Evolutionary conservation across 2,797 vertebrate genomes (phyloP).

Genomic region (Galaxias olidus): DNA sequence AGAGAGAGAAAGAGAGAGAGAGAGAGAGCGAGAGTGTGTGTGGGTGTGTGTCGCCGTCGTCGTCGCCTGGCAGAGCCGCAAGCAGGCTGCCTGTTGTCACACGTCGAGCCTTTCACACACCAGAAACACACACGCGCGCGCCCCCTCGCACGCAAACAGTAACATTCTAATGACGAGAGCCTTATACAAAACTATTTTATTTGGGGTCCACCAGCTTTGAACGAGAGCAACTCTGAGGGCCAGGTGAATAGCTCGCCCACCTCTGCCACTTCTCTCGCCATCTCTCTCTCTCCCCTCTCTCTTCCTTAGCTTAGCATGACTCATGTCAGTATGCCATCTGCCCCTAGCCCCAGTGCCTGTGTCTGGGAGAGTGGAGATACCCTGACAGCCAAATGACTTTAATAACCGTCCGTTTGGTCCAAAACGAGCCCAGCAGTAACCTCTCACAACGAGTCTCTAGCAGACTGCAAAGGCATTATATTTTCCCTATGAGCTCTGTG

Average conservation of each 20-base stretch:
- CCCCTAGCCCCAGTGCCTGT: slow-evolving; percentile 24
- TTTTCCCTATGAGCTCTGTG: no score
- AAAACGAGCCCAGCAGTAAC: no score
- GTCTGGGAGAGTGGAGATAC: slow-evolving; percentile 13
- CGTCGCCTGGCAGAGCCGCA: slow-evolving; percentile 14
- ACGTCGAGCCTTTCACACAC: slow-evolving; percentile 10
- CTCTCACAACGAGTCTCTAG: not conserved
- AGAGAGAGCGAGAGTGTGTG: not conserved
- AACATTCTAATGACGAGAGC: not conserved
- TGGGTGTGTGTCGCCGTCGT: no score
- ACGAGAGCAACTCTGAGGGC: no score
- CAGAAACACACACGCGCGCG: slow-evolving; percentile 10
- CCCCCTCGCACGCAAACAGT: not conserved
- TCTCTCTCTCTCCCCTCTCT: slow-evolving; percentile 8
- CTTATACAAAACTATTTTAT: no score
- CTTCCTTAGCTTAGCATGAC: slow-evolving; percentile 33
- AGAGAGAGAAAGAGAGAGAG: no score
- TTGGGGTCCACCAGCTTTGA: no score
- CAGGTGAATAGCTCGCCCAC: no score
- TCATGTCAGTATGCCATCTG: slow-evolving; percentile 36
- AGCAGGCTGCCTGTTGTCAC: slow-evolving; percentile 15
- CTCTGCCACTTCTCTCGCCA: no score
- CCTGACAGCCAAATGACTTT: slow-evolving; percentile 45
- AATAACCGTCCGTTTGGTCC: slow-evolving; percentile 9
- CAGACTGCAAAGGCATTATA: not conserved